These are phyloP conservation scores for Tachina lurida DNA, from an alignment of 2,888 invertebrate species.

Conservation along the genomic window DNA sequence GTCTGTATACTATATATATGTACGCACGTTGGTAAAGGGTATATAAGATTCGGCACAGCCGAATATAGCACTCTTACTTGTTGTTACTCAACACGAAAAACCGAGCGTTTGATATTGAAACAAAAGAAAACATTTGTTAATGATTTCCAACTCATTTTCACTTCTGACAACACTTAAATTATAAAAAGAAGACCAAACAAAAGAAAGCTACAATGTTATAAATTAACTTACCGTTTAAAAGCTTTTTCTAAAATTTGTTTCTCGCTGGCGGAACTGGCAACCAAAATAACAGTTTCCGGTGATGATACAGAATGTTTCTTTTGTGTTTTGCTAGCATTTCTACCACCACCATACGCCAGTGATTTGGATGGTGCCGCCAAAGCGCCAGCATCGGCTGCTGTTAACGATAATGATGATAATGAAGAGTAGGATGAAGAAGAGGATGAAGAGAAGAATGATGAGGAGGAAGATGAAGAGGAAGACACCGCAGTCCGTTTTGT, in stretches of 20 bases:
- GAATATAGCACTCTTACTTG: too few relatives aligned
- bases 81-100: background rate
- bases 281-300: conserved; percentile 84
- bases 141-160: conserved; percentile 47
- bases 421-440: conserved; percentile 4
- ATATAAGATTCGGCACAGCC: too few relatives aligned
- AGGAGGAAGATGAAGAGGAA: conserved; percentile 2
- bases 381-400: conserved; percentile 25
- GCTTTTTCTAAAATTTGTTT: conserved; percentile 83
- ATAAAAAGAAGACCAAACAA: background rate
- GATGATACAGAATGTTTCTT: conserved; percentile 75
- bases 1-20: too few relatives aligned
- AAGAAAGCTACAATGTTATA: conserved; percentile 1
- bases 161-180: conserved; percentile 9
- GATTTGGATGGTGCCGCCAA: conserved; percentile 47
- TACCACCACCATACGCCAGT: conserved; percentile 32
- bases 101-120: background rate
- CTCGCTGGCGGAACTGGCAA: conserved; percentile 83
- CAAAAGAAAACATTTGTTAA: conserved; percentile 33
- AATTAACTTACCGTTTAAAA: conserved; percentile 83
- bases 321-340: conserved; percentile 50
- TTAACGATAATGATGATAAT: conserved; percentile 27
- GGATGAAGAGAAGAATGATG: background rate
- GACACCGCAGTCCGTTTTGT: conserved; percentile 28
- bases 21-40: too few relatives aligned